Evolutionary conservation across 2,797 vertebrate species (phyloP).

Genomic region (Karalla daura): DNA sequence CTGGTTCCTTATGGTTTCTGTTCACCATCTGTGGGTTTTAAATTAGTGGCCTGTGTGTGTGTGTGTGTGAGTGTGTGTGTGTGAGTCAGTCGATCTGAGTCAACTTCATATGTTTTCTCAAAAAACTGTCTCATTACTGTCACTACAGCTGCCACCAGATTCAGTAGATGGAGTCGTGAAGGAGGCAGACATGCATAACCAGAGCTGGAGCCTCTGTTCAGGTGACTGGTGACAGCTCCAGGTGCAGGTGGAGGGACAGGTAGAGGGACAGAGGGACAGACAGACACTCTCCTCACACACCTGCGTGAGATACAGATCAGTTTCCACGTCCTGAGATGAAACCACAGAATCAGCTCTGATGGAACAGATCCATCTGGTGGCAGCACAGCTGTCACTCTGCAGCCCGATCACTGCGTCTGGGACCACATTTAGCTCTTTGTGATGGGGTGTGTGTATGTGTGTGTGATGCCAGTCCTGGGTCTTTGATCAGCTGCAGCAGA

Average conservation of each 20-base stretch:
- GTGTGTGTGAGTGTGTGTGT: too few relatives aligned
- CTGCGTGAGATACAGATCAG: slow-evolving; percentile 61
- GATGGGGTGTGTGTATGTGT: slow-evolving; percentile 22
- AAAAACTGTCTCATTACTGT: slow-evolving; percentile 9
- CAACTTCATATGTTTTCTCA: slow-evolving; percentile 11
- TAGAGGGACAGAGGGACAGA: not conserved
- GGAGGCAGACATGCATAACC: not conserved
- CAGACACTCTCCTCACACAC: slow-evolving; percentile 26
- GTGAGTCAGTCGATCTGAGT: not conserved
- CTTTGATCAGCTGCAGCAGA: slow-evolving; percentile 61
- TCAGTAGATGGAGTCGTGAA: slow-evolving; percentile 4
- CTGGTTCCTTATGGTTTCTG: not conserved
- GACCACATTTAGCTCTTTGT: slow-evolving; percentile 12
- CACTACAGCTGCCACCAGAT: slow-evolving; percentile 43
- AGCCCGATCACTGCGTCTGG: slow-evolving; percentile 37
- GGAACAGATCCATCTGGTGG: slow-evolving; percentile 55
- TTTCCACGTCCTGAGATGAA: slow-evolving; percentile 45
- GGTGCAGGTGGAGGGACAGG: not conserved
- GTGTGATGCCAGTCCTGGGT: slow-evolving; percentile 43
- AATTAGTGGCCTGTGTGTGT: too few relatives aligned
- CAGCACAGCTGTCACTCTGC: slow-evolving; percentile 47
- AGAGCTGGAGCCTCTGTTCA: slow-evolving; percentile 25
- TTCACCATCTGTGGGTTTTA: not conserved
- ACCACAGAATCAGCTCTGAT: slow-evolving; percentile 44
- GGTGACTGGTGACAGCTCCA: not conserved